phyloP scores from a whole-genome alignment of 2,797 vertebrate species.

The Syngnathus acus region DNA sequence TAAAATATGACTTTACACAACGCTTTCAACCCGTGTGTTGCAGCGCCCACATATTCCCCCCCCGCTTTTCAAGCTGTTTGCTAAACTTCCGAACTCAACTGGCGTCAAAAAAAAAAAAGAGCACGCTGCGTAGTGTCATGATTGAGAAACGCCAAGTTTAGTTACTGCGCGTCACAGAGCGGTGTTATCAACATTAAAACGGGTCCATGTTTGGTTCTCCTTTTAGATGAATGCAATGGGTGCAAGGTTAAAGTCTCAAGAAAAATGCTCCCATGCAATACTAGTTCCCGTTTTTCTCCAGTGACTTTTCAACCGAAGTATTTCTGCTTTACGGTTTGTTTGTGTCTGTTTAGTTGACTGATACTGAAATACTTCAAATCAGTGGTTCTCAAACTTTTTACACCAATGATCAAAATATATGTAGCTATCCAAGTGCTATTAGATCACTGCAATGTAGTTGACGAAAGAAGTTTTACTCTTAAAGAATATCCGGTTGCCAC shows the following conservation, averaged over 20 bases:
- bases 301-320: neutral
- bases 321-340: neutral
- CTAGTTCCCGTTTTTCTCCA: neutral
- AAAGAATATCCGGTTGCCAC: neutral
- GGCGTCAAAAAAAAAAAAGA: constrained; percentile 21
- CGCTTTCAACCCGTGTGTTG: neutral
- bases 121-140: constrained; percentile 29
- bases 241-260: neutral
- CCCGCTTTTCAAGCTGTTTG: neutral
- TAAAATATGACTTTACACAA: constrained; percentile 15
- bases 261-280: neutral
- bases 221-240: neutral
- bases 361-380: neutral
- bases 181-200: constrained; percentile 19
- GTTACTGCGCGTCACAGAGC: constrained; percentile 39
- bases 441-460: neutral
- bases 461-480: neutral
- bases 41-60: neutral
- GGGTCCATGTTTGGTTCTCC: neutral
- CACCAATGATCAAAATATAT: neutral
- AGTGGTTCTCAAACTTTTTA: neutral
- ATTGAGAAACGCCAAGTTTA: constrained; percentile 23
- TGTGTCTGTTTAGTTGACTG: neutral
- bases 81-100: constrained; percentile 33
- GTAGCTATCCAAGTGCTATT: neutral